These are phyloP conservation scores for Mus minutoides DNA, from an alignment of 2,797 vertebrate species.

Conservation along the genomic window DNA sequence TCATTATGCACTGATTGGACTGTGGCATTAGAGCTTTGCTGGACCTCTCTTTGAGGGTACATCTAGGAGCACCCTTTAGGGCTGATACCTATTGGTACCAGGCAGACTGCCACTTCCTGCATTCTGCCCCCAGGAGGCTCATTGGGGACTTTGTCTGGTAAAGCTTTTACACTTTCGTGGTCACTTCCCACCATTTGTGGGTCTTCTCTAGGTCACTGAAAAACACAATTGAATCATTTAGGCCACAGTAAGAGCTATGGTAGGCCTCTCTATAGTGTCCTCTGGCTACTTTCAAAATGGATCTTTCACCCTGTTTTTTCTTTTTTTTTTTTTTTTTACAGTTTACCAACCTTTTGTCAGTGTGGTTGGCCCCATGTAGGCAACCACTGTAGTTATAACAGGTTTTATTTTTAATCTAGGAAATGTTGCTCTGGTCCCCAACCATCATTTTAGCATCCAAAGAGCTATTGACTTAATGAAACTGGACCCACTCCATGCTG, in stretches of 20 bases:
- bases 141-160: not conserved
- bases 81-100: not conserved
- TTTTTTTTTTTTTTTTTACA: not conserved
- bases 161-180: not conserved
- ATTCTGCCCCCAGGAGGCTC: not conserved
- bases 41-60: not conserved
- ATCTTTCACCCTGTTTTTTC: not conserved
- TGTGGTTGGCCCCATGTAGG: not conserved
- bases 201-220: not conserved
- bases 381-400: not conserved
- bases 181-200: not conserved
- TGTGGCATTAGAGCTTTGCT: not conserved
- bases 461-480: conserved; percentile 40
- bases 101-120: not conserved
- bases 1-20: not conserved
- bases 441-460: not conserved
- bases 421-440: not conserved
- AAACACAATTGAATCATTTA: not conserved
- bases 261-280: not conserved
- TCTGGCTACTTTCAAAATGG: not conserved
- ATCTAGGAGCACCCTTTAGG: not conserved
- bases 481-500: not conserved
- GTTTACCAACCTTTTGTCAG: not conserved
- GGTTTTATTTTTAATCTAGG: not conserved
- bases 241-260: not conserved